Conservation (phyloP, 2,797 vertebrate genomes). For the Perodicticus potto region DNA sequence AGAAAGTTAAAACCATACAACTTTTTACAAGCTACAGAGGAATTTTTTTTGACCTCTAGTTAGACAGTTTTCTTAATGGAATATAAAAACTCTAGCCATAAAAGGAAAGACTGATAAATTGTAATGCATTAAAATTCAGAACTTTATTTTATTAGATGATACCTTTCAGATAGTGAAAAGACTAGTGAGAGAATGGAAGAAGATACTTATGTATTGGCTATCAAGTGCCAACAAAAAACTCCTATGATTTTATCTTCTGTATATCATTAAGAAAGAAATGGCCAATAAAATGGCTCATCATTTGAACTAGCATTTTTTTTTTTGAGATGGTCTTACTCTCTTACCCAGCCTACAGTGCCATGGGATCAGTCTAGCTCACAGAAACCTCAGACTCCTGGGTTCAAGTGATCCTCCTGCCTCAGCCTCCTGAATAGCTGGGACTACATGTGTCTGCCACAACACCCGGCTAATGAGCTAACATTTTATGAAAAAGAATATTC, state of each 20-base stretch:
- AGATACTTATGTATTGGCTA: background rate
- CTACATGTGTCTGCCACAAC: no score
- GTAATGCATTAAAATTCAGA: slow-evolving; percentile 26
- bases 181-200: background rate
- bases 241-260: background rate
- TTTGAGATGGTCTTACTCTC: no score
- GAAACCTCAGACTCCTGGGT: no score
- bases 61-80: slow-evolving; percentile 43
- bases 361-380: no score
- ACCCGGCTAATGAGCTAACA: background rate
- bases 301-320: background rate
- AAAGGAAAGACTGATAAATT: slow-evolving; percentile 5
- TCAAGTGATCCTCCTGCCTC: no score
- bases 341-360: no score
- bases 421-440: no score
- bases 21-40: background rate
- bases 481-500: slow-evolving; percentile 1
- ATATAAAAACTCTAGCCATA: background rate
- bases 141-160: background rate
- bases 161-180: background rate
- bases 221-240: background rate
- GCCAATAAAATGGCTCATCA: background rate
- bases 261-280: background rate
- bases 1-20: background rate
- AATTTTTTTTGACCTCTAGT: background rate